Evolutionary conservation across 2,797 vertebrate species (phyloP).

Genomic region (Masticophis lateralis): DNA sequence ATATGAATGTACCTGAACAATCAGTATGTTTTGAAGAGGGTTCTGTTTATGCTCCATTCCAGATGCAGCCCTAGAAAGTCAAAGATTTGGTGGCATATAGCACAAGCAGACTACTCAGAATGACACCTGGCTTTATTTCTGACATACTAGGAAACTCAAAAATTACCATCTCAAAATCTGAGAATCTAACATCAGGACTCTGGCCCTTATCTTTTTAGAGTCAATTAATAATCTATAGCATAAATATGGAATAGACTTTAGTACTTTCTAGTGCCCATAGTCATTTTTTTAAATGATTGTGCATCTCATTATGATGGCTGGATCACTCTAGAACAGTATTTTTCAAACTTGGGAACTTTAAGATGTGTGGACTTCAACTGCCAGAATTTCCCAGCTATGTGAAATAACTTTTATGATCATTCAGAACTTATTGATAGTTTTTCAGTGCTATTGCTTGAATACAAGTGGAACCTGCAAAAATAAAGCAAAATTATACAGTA

Average conservation of each 20-base stretch:
- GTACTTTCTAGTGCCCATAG: background rate
- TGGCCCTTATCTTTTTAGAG: background rate
- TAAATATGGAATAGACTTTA: background rate
- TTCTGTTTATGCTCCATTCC: background rate
- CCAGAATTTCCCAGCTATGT: background rate
- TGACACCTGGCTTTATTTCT: background rate
- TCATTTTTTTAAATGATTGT: background rate
- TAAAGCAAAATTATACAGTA: background rate
- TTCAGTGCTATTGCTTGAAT: background rate
- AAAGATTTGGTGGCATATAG: background rate
- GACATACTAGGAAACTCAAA: background rate
- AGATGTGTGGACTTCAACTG: background rate
- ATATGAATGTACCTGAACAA: background rate
- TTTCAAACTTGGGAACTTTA: background rate
- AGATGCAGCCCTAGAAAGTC: background rate
- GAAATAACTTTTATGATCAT: background rate
- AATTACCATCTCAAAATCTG: background rate
- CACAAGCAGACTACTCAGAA: background rate
- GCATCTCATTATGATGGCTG: background rate
- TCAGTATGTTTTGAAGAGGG: background rate
- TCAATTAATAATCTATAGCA: background rate
- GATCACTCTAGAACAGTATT: background rate
- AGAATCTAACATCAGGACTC: background rate
- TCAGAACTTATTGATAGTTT: background rate
- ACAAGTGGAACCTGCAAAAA: background rate